Conservation (phyloP, 2,113 vertebrate genomes). For the Pheucticus melanocephalus region DNA sequence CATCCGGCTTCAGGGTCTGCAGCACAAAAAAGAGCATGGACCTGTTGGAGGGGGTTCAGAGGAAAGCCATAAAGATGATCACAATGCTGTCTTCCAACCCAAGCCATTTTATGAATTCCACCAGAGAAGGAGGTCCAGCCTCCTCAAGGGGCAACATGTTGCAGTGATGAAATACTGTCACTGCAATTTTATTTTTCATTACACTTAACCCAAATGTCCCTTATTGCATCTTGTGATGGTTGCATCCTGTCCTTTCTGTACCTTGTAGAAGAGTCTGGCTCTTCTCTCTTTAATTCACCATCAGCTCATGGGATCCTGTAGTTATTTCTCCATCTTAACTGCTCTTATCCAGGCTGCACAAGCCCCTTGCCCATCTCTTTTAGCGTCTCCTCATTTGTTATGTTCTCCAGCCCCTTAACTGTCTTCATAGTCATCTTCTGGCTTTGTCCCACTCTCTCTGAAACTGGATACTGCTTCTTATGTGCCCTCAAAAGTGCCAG, state of each 20-base stretch:
- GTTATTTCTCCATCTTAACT: background rate
- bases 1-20: no score
- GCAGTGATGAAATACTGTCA: background rate
- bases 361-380: background rate
- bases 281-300: background rate
- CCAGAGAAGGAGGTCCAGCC: background rate
- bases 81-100: background rate
- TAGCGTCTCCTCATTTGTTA: background rate
- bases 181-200: background rate
- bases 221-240: background rate
- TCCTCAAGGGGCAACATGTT: background rate
- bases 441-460: background rate
- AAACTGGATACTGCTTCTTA: background rate
- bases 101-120: background rate
- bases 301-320: background rate
- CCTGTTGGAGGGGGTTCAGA: background rate
- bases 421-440: background rate
- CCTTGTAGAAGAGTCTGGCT: background rate
- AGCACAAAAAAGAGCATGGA: background rate
- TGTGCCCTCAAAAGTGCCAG: background rate
- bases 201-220: background rate
- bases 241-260: background rate
- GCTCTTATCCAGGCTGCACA: background rate
- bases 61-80: background rate
- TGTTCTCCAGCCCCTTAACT: background rate